Evolutionary conservation across 2,113 vertebrate species (phyloP), one percentile per base, ranked within the genome.

Genomic region (Actenoides hombroni): DNA sequence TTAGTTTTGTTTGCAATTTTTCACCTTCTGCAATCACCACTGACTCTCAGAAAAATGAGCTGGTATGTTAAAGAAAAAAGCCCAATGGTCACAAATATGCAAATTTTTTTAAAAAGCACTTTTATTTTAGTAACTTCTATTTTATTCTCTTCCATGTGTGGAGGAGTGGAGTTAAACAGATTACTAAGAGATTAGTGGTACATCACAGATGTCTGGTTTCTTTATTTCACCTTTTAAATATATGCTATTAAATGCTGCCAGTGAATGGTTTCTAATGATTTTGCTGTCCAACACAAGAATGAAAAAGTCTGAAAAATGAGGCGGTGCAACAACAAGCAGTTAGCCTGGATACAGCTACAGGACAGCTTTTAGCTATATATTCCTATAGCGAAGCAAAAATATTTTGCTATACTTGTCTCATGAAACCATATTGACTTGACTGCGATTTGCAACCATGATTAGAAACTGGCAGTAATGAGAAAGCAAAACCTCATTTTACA

Each of bases 1-100:
- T 92, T 88, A 83, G 69, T 91, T 93, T 93, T 96, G 91, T 80
- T 96, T 88, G 53, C 70, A 68, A 56, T 97, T 91, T 85, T 95
- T 95, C 8, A 13, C 37, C 61, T 81, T 82, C 81, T 82, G 44
- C 11, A 3, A 44, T 63, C 75, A 80, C 48, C 53, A 54, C 0
- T 54, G 91, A 88, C 61, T 71, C 71, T 63, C 48, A 77, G 31
- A 39, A 78, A 91, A 88, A 86, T 1, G 0, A 94, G 29, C 21
- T 67, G 28, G 13, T 53, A 17, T 7, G 29, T 70, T 68, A 60
- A 83, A 74, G 49, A 31, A 44, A 86, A 68, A 85, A 26, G 9
- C 16, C 21, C 21, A 28, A 76, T 31, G 16, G n/a, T 13, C 59
- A 68, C 51, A 92, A 88, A 92, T 60, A 29, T 1, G 17, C 88